phyloP scores from a whole-genome alignment of 2,797 vertebrate genomes.

The Lacerta bilineata region DNA sequence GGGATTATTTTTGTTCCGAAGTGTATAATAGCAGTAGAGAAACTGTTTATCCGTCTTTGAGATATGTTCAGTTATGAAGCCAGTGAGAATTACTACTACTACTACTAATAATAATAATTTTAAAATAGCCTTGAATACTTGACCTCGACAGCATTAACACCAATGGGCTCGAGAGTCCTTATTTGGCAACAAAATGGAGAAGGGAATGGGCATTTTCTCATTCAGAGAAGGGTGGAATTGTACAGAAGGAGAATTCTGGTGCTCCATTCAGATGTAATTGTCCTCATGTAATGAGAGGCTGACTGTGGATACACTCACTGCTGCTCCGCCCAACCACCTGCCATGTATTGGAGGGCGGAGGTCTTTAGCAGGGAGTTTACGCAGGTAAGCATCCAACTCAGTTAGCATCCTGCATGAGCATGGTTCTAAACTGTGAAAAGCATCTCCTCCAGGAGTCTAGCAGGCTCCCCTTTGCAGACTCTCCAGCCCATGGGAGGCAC shows the following conservation, averaged over 20 bases:
- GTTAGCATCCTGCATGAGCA: no score
- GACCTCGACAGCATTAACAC: not conserved
- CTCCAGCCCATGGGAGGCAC: no score
- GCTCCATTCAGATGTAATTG: no score
- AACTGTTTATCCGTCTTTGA: not conserved
- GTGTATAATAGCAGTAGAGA: constrained; percentile 7
- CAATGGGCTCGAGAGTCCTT: not conserved
- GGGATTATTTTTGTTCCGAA: not conserved
- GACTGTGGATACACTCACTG: no score
- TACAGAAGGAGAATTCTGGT: not conserved
- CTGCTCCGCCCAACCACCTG: no score
- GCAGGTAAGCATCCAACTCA: no score
- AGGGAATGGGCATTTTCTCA: not conserved
- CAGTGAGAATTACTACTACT: not conserved
- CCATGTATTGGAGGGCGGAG: no score
- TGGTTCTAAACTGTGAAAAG: no score
- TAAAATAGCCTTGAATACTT: constrained; percentile 38
- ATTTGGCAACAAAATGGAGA: not conserved
- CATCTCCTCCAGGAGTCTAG: no score
- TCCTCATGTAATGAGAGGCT: no score
- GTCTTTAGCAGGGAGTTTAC: no score
- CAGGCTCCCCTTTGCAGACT: no score
- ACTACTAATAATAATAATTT: not conserved
- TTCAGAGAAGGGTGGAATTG: not conserved
- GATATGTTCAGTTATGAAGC: not conserved